Conservation (phyloP, 2,113 vertebrate genomes). For the Eubucco bourcierii region DNA sequence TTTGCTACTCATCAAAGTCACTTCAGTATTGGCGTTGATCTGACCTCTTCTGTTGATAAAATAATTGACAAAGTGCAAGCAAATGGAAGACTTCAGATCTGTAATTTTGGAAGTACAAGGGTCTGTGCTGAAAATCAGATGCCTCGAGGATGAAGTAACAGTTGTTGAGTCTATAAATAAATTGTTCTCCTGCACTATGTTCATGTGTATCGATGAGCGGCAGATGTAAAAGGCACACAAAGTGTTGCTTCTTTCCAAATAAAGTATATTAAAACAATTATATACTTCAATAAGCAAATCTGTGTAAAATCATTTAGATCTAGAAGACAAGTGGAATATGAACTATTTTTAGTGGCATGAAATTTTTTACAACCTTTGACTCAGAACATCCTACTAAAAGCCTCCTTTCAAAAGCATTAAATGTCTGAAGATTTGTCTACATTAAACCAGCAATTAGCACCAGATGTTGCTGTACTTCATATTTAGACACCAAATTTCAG, state of each 20-base stretch:
- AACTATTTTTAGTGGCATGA: constrained; percentile 74
- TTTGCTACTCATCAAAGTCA: not conserved
- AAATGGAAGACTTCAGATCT: not conserved
- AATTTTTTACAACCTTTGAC: constrained; percentile 79
- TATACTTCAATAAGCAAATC: not conserved
- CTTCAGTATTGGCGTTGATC: accelerated
- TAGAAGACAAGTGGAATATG: constrained; percentile 68
- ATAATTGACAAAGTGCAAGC: not conserved
- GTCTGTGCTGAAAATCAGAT: not conserved
- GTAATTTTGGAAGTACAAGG: not conserved
- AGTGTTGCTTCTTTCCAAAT: not conserved
- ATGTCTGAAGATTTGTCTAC: constrained; percentile 74
- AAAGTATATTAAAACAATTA: not conserved
- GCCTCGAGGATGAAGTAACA: not conserved
- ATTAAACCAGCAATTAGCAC: constrained; percentile 81
- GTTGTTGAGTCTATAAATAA: not conserved
- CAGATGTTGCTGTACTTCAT: constrained; percentile 80
- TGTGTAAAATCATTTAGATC: constrained; percentile 53
- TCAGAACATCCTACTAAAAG: constrained; percentile 72
- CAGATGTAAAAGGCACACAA: not conserved
- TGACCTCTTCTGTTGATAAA: not conserved
- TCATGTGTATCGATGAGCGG: not conserved
- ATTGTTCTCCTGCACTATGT: not conserved
- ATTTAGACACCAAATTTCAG: constrained; percentile 79
- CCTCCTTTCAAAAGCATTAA: constrained; percentile 74